Percentiles rank a stretch among this genome's conserved stretches.
Conservation (phyloP, 2,113 vertebrate species). For the Megaceryle maxima region DNA sequence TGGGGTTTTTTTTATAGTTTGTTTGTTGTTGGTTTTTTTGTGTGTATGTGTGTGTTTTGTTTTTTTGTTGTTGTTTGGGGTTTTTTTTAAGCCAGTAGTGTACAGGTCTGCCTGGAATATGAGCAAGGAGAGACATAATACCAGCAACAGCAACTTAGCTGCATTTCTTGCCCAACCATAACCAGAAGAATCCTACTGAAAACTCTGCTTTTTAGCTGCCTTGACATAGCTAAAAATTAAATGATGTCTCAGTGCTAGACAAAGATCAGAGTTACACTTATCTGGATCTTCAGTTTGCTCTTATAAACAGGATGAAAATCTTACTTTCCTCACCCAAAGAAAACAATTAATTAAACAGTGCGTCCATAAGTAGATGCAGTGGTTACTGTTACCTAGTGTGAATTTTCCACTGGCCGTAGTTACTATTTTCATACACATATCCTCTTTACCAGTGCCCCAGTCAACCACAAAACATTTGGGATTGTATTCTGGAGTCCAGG, state of each 20-base stretch:
- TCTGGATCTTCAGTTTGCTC: not conserved
- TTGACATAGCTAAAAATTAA: not conserved
- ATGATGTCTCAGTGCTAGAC: not conserved
- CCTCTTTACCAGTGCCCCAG: constrained; percentile 50
- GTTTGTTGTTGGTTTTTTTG: too few species aligned
- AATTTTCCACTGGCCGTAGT: not conserved
- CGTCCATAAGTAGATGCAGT: not conserved
- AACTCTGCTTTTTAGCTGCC: not conserved
- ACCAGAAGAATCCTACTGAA: not conserved
- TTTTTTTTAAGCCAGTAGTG: not conserved
- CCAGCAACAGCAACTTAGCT: not conserved
- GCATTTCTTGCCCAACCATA: not conserved
- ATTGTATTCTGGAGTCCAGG: constrained; percentile 53
- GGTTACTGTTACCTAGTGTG: constrained; percentile 29
- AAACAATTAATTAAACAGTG: not conserved
- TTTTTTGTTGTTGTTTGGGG: not conserved
- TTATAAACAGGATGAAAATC: not conserved
- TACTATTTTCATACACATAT: constrained; percentile 48
- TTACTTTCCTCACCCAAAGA: not conserved
- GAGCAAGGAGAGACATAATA: not conserved
- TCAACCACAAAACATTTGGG: constrained; percentile 62
- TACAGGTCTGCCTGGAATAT: not conserved
- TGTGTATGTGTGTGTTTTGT: too few species aligned
- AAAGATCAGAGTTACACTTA: not conserved
- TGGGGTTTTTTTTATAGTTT: too few species aligned